A percentile compares a stretch with the other conserved stretches of the same genome.
These are phyloP conservation scores for Listronotus oregonensis DNA, from an alignment of 1,140 invertebrate genomes.

Conservation along the genomic window DNA sequence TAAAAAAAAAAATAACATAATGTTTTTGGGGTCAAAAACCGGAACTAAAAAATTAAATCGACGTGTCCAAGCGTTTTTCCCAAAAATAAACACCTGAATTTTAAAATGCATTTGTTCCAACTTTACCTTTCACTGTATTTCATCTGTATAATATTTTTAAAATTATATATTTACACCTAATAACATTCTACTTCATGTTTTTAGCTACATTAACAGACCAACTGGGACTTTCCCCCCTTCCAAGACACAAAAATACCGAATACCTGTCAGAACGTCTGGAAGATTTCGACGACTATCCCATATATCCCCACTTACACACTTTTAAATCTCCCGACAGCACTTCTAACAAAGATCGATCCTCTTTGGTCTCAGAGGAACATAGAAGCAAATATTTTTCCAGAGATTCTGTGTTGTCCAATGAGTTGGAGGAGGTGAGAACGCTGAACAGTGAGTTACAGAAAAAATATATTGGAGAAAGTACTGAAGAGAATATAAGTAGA, in stretches of 20 bases:
- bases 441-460: constrained; percentile 44
- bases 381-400: constrained; percentile 47
- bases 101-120: no score
- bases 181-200: background rate
- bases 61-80: no score
- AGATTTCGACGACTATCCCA: constrained; percentile 25
- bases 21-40: no score
- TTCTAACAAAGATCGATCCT: background rate
- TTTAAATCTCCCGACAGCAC: background rate
- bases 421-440: constrained; percentile 50
- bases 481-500: constrained; percentile 20
- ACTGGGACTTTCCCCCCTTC: constrained; percentile 43
- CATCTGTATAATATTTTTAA: no score
- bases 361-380: background rate
- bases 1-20: no score
- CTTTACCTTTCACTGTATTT: no score
- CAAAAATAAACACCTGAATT: no score
- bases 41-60: no score
- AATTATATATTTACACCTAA: no score
- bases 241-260: constrained; percentile 44
- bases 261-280: constrained; percentile 29
- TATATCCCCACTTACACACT: constrained; percentile 7
- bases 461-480: constrained; percentile 41
- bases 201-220: constrained; percentile 30
- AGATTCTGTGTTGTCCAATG: constrained; percentile 46